These are phyloP conservation scores for Erythrolamprus reginae DNA, from an alignment of 2,113 vertebrate genomes.

Conservation along the genomic window DNA sequence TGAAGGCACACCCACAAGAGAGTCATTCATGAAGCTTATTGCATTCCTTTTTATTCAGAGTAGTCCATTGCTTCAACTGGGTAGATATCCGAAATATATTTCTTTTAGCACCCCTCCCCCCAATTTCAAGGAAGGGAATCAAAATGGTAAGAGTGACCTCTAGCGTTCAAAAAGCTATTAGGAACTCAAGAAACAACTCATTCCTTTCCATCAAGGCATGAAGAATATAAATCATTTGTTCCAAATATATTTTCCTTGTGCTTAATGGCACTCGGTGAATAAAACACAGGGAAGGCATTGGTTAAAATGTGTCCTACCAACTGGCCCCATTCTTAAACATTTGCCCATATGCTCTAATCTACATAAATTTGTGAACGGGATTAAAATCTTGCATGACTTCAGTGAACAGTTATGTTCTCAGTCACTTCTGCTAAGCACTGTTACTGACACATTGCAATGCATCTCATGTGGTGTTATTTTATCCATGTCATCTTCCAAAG, in stretches of 20 bases:
- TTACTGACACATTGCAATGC: not conserved
- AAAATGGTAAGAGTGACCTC: slow-evolving; percentile 62
- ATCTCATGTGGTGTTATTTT: not conserved
- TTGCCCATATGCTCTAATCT: slow-evolving; percentile 1
- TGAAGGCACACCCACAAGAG: not conserved
- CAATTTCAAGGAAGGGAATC: slow-evolving; percentile 24
- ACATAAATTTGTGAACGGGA: not conserved
- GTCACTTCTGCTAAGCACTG: slow-evolving; percentile 9
- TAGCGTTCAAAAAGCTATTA: slow-evolving; percentile 38
- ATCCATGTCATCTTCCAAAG: not conserved
- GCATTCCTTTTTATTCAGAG: slow-evolving; percentile 24
- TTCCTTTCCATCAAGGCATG: not conserved
- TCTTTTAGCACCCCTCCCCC: not conserved
- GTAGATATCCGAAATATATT: slow-evolving; percentile 3
- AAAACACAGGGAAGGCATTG: not conserved
- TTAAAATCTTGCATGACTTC: not conserved
- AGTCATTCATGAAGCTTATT: not conserved
- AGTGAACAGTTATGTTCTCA: not conserved
- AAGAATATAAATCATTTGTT: slow-evolving; percentile 5
- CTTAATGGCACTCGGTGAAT: not conserved
- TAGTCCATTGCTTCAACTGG: slow-evolving; percentile 20
- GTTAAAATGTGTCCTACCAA: not conserved
- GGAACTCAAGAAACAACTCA: not conserved
- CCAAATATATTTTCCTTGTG: slow-evolving; percentile 1
- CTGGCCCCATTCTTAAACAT: not conserved